Percentiles rank a stretch among this genome's conserved stretches.
Evolutionary conservation across 2,888 invertebrate genomes (phyloP).

Genomic region (Sarcophaga caerulescens): DNA sequence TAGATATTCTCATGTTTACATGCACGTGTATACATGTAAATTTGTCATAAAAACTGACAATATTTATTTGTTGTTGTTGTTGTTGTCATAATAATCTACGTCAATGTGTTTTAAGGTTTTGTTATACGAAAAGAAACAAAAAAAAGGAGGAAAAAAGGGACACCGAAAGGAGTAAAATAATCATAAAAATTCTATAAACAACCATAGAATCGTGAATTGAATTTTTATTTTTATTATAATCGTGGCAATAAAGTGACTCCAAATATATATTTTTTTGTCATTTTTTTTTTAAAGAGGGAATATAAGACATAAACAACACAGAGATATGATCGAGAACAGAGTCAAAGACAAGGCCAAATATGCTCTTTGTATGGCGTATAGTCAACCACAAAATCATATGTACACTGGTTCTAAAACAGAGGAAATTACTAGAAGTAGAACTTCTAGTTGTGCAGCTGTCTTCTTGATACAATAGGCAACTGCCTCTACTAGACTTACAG

Average conservation of each 20-base stretch:
- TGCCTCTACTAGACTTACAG: no score
- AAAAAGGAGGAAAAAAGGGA: neutral
- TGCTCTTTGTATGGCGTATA: no score
- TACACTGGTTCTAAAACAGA: no score
- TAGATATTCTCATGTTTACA: constrained; percentile 24
- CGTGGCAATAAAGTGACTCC: constrained; percentile 73
- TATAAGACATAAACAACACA: no score
- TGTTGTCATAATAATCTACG: constrained; percentile 9
- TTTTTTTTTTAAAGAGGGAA: neutral
- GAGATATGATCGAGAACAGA: no score
- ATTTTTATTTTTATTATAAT: constrained; percentile 76
- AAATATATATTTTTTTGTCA: neutral
- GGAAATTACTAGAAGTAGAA: no score
- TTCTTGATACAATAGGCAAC: no score
- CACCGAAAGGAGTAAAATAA: constrained; percentile 77
- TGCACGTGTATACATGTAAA: constrained; percentile 75
- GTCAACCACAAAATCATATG: no score
- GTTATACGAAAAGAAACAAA: neutral
- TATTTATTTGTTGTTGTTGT: constrained; percentile 47
- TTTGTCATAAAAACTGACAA: constrained; percentile 70
- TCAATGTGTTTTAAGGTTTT: constrained; percentile 3
- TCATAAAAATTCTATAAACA: constrained; percentile 77
- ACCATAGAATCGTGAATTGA: constrained; percentile 78
- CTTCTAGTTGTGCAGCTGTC: no score
- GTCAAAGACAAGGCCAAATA: neutral